These are phyloP conservation scores for Thamnophis sirtalis DNA, from an alignment of 2,113 vertebrate species.

Conservation along the genomic window DNA sequence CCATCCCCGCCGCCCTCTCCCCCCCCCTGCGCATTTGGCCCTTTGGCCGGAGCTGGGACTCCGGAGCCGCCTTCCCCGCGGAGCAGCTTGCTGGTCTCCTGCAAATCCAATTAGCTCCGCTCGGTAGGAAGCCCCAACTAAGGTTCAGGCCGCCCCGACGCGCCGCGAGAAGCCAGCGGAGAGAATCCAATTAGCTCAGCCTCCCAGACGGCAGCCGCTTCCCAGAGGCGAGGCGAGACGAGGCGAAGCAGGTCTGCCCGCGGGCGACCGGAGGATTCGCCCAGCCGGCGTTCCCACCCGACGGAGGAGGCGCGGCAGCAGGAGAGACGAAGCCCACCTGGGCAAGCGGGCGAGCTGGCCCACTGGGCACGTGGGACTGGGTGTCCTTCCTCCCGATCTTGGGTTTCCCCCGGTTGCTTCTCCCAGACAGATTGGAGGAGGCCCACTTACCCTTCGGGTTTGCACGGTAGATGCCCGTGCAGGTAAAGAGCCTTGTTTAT, in stretches of 20 bases:
- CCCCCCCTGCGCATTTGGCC: neutral
- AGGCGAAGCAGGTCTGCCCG: neutral
- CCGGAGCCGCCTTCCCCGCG: conserved; percentile 15
- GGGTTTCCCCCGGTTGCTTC: neutral
- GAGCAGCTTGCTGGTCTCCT: conserved; percentile 46
- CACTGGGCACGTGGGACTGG: neutral
- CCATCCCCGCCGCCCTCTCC: neutral
- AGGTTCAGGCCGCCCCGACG: conserved; percentile 38
- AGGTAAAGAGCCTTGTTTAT: neutral
- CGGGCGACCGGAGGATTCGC: neutral
- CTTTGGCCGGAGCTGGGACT: neutral
- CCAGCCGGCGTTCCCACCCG: neutral
- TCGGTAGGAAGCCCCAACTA: conserved; percentile 37
- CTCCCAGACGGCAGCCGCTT: conserved; percentile 36
- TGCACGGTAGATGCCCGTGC: neutral
- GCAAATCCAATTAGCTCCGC: conserved; percentile 57
- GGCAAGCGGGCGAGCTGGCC: neutral
- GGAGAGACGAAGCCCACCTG: neutral
- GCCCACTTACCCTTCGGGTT: neutral
- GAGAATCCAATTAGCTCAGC: conserved; percentile 50
- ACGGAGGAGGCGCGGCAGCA: neutral
- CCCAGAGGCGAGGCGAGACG: neutral
- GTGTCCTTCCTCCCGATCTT: neutral
- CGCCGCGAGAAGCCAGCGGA: conserved; percentile 32
- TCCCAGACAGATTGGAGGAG: neutral